These are phyloP conservation scores for Pristionchus entomophagus DNA, from an alignment of 2,888 invertebrate genomes.

Conservation along the genomic window DNA sequence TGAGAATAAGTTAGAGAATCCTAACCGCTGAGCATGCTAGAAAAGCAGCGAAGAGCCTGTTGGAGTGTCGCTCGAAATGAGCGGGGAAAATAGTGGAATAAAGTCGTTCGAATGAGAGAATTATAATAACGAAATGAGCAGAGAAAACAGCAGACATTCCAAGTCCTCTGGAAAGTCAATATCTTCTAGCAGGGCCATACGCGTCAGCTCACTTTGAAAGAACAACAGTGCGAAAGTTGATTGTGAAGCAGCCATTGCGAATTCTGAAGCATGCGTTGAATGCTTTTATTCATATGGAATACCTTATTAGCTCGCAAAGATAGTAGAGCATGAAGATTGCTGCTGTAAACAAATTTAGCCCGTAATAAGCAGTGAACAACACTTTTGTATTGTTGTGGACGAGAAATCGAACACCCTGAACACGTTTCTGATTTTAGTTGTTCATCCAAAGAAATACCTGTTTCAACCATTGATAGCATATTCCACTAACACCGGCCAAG, in stretches of 20 bases:
- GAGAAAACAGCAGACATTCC: neutral
- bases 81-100: conserved; percentile 12
- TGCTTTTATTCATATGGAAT: no score
- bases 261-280: neutral
- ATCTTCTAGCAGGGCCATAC: neutral
- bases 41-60: neutral
- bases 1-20: neutral
- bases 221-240: neutral
- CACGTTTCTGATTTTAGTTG: no score
- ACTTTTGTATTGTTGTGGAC: neutral
- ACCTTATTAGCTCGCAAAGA: neutral
- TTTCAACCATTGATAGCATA: neutral
- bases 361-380: neutral
- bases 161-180: neutral
- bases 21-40: neutral
- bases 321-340: neutral
- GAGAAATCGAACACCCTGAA: neutral
- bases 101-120: conserved; percentile 14
- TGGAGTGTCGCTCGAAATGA: neutral
- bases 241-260: neutral
- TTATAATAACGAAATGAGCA: neutral
- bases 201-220: neutral
- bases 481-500: neutral
- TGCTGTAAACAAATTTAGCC: neutral
- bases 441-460: neutral